Conservation (phyloP, 2,113 vertebrate species). For the Saguinus midas region DNA sequence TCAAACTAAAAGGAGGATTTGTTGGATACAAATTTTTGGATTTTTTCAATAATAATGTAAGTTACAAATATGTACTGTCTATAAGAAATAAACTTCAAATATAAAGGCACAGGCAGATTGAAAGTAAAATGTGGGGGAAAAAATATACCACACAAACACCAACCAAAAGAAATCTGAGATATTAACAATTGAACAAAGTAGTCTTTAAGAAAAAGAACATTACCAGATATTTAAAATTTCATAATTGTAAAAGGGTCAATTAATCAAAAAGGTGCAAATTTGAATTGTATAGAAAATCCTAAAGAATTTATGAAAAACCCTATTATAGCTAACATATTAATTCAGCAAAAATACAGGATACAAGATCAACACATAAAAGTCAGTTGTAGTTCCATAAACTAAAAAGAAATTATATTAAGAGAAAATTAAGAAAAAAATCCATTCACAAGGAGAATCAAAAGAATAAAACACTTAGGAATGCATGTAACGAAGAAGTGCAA, state of each 20-base stretch:
- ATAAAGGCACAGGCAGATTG: background rate
- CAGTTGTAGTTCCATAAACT: background rate
- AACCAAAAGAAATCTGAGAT: background rate
- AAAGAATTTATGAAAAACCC: background rate
- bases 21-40: background rate
- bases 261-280: background rate
- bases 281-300: background rate
- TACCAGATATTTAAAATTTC: background rate
- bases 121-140: background rate
- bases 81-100: background rate
- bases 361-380: background rate
- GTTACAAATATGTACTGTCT: background rate
- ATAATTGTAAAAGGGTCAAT: background rate
- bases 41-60: background rate
- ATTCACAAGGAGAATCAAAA: background rate
- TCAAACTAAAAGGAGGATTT: background rate
- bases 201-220: background rate
- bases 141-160: background rate
- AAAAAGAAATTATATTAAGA: background rate
- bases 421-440: background rate
- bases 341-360: background rate
- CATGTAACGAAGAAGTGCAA: background rate
- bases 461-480: background rate
- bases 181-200: background rate
- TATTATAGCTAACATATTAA: background rate